Conservation (phyloP, 2,888 invertebrate species). For the Halictus quadricinctus region DNA sequence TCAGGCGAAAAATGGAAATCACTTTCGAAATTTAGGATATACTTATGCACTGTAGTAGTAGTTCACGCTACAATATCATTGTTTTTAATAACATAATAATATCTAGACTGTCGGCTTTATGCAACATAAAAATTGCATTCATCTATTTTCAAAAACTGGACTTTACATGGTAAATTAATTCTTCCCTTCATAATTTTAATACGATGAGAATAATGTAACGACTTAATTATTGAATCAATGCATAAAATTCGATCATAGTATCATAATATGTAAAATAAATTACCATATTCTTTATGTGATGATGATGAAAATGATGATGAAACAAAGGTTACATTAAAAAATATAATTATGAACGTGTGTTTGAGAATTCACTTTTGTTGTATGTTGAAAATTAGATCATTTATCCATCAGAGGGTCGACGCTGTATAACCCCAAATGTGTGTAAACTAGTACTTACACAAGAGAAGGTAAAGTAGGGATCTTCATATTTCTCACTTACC, state of each 20-base stretch:
- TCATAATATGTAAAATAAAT: neutral
- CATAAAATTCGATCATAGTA: neutral
- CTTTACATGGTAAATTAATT: neutral
- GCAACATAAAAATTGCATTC: neutral
- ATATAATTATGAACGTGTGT: no score
- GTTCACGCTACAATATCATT: neutral
- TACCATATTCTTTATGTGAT: neutral
- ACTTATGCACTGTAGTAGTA: neutral
- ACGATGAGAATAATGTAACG: neutral
- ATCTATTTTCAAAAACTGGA: neutral
- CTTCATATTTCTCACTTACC: conserved; percentile 22
- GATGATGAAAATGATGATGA: no score
- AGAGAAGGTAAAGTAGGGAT: neutral
- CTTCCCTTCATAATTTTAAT: neutral
- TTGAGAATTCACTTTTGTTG: neutral
- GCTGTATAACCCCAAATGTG: neutral
- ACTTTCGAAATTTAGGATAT: no score
- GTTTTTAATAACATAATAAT: neutral
- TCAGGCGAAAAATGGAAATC: neutral
- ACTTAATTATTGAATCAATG: neutral
- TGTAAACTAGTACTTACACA: conserved; percentile 13
- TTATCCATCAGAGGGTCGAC: neutral
- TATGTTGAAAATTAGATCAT: neutral
- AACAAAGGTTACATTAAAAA: neutral
- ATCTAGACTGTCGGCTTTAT: neutral